These are phyloP conservation scores for Eurosta solidaginis DNA, from an alignment of 1,140 invertebrate species.

Conservation along the genomic window DNA sequence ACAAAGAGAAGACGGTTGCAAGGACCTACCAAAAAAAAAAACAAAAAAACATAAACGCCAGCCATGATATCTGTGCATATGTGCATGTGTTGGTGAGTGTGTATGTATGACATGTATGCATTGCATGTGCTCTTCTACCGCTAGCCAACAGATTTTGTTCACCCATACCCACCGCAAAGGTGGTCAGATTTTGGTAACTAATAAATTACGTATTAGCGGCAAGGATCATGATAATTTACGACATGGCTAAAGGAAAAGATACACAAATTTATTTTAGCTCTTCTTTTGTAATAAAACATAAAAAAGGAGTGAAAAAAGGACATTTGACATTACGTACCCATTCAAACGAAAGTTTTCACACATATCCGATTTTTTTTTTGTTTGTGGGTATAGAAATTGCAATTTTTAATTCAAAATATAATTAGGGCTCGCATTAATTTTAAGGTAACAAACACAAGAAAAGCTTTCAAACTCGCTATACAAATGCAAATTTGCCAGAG, in stretches of 20 bases:
- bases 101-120: too few species aligned
- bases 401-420: neutral
- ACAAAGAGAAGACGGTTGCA: slow-evolving; percentile 1
- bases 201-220: slow-evolving; percentile 25
- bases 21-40: neutral
- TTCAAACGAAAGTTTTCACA: neutral
- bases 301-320: neutral
- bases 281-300: neutral
- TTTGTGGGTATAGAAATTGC: too few species aligned
- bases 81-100: neutral
- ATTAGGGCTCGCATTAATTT: too few species aligned
- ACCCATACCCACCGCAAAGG: neutral
- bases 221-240: slow-evolving; percentile 30
- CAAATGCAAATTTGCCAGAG: too few species aligned
- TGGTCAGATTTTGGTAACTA: slow-evolving; percentile 23
- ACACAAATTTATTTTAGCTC: neutral
- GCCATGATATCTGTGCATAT: neutral
- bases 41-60: neutral
- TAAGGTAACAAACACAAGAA: too few species aligned
- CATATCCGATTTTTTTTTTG: too few species aligned
- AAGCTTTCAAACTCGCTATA: too few species aligned
- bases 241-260: slow-evolving; percentile 19
- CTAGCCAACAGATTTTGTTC: slow-evolving; percentile 7
- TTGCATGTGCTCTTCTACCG: neutral
- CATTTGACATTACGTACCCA: neutral